Percentiles rank a stretch among this genome's conserved stretches.
Conservation (phyloP, 2,797 vertebrate genomes). For the Pogonophryne albipinna region DNA sequence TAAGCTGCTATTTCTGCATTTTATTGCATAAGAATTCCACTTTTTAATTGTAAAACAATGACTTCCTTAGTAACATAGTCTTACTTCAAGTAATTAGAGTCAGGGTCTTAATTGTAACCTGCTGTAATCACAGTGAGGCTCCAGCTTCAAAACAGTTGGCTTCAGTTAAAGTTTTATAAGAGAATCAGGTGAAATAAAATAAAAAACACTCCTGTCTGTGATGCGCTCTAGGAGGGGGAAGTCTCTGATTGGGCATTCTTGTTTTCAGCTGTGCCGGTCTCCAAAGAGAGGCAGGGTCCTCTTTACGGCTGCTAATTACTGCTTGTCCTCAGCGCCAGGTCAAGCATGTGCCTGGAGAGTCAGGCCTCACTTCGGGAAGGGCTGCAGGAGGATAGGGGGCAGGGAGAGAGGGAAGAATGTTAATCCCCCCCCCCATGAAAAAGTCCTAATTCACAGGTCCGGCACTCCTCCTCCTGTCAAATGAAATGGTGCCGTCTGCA, state of each 20-base stretch:
- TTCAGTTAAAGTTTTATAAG: constrained; percentile 63
- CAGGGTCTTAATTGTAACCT: constrained; percentile 46
- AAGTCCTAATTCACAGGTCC: constrained; percentile 71
- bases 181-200: constrained; percentile 50
- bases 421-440: constrained; percentile 79
- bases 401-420: constrained; percentile 80
- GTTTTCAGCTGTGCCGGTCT: constrained; percentile 66
- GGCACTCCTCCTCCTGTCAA: constrained; percentile 74
- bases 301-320: constrained; percentile 82
- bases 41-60: constrained; percentile 17
- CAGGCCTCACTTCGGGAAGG: constrained; percentile 77
- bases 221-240: constrained; percentile 73
- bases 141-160: constrained; percentile 44
- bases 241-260: constrained; percentile 73
- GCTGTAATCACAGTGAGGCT: constrained; percentile 53
- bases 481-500: constrained; percentile 65
- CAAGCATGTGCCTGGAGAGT: constrained; percentile 83
- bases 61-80: constrained; percentile 9
- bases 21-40: constrained; percentile 27
- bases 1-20: neutral
- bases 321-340: constrained; percentile 83
- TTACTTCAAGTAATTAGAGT: constrained; percentile 53
- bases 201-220: constrained; percentile 40
- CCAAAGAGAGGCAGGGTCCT: constrained; percentile 70
- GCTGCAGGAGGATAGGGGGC: constrained; percentile 61